Percentiles rank a stretch among this genome's conserved stretches.
Evolutionary conservation across 2,797 vertebrate genomes (phyloP).

Genomic region (Halcyon chelicuti): DNA sequence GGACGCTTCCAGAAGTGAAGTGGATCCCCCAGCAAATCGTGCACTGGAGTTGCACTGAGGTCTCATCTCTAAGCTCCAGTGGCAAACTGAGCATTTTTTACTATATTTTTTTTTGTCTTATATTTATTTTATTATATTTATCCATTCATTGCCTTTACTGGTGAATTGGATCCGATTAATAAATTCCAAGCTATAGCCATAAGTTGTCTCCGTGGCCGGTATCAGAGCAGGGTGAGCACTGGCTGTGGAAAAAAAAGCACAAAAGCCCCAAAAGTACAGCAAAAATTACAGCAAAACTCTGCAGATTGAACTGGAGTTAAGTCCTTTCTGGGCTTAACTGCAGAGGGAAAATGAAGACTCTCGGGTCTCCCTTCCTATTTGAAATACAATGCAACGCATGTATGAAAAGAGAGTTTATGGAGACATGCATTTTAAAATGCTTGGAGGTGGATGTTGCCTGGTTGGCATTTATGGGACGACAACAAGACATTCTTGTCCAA

Average conservation of each 20-base stretch:
- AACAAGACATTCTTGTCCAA: constrained; percentile 1
- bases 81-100: too few species aligned
- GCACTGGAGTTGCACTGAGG: too few species aligned
- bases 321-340: not conserved
- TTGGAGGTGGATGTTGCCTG: not conserved
- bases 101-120: too few species aligned
- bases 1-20: not conserved
- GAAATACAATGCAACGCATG: not conserved
- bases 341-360: not conserved
- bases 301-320: not conserved
- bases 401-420: not conserved
- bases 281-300: not conserved
- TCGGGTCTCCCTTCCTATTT: not conserved
- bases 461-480: constrained; percentile 15
- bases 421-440: not conserved
- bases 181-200: not conserved
- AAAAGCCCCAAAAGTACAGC: not conserved
- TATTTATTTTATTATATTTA: too few species aligned
- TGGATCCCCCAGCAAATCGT: too few species aligned
- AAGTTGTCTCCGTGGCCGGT: fast-evolving
- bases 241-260: too few species aligned
- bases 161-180: too few species aligned
- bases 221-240: not conserved
- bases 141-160: not conserved
- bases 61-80: too few species aligned